These are phyloP conservation scores for Pseudorasbora parva DNA, from an alignment of 2,113 vertebrate genomes.

Conservation along the genomic window DNA sequence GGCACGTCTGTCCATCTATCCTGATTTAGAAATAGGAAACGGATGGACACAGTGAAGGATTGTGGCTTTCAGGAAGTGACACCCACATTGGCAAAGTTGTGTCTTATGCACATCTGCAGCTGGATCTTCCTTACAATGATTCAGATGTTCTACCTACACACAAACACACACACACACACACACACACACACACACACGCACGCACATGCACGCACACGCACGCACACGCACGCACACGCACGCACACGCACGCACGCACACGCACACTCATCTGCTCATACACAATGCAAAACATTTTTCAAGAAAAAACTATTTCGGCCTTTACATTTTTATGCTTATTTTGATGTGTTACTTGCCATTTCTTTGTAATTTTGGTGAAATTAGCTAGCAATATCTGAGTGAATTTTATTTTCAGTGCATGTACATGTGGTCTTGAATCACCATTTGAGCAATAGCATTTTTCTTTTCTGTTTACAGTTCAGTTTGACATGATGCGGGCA, in stretches of 20 bases:
- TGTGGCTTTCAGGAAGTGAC: constrained; percentile 52
- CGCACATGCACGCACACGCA: not conserved
- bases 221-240: constrained; percentile 28
- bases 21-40: constrained; percentile 48
- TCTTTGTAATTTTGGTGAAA: no score
- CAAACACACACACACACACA: constrained; percentile 24
- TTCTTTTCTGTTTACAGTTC: constrained; percentile 80
- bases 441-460: not conserved
- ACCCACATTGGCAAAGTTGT: constrained; percentile 40
- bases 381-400: no score
- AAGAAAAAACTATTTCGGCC: no score
- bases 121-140: constrained; percentile 36
- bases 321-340: no score
- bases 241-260: no score
- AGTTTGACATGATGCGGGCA: constrained; percentile 99
- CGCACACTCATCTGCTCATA: not conserved
- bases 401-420: not conserved
- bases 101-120: constrained; percentile 40
- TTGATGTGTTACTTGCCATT: no score
- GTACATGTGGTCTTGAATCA: not conserved
- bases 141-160: constrained; percentile 18
- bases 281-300: no score
- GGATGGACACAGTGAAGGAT: constrained; percentile 49
- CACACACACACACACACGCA: not conserved
- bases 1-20: constrained; percentile 29